Base-by-base conservation (phyloP, 2,888 invertebrate species). In the Neoscelio sp. region DNA sequence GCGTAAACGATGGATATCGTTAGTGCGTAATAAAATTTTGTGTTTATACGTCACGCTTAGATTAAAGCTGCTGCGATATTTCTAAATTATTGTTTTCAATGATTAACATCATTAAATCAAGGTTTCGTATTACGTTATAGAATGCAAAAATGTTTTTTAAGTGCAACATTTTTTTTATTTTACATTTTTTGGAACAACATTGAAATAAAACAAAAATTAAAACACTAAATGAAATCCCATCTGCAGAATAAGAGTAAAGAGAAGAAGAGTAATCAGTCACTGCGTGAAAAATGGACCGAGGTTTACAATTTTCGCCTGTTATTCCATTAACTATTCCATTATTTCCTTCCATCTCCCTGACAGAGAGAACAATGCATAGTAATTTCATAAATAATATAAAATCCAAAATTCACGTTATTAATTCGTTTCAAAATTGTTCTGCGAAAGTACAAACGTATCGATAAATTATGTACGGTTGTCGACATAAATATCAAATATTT, bases 241-340 rank as follows among this genome's bases (percentile, higher is more conserved):
- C 12, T 38, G 13, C 12, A 12, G 2, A 13, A 38, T 38, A 12
- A 38, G 13, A 13, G 10, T 38, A 7, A 13, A 38, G 13, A 38
- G n/a, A 35, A 46, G 33, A 62, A 33, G 46, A 62, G 20, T 35
- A 48, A 50, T 64, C 50, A 64, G 23, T 17, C 38, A 38, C 50
- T 12, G 33, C 18, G 38, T 50, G 4, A 64, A 64, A 64, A 64
- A 64, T 64, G 48, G 5, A 64, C 13, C 28, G 18, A 23, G 18
- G 28, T 30, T 35, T 50, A 42, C 42, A 42, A 33, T 62, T 46
- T 38, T 52, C 50, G 42, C 52, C 56, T 13, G 56, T 68, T 68
- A 68, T 56, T 68, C 18, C 68, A 68, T 68, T 58, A 68, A 12
- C 56, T 48, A 46, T 58, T 68, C 68, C 68, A 68, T 68, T 44